These are phyloP conservation scores for Microtus montanus DNA, from an alignment of 2,113 vertebrate genomes.

Conservation along the genomic window DNA sequence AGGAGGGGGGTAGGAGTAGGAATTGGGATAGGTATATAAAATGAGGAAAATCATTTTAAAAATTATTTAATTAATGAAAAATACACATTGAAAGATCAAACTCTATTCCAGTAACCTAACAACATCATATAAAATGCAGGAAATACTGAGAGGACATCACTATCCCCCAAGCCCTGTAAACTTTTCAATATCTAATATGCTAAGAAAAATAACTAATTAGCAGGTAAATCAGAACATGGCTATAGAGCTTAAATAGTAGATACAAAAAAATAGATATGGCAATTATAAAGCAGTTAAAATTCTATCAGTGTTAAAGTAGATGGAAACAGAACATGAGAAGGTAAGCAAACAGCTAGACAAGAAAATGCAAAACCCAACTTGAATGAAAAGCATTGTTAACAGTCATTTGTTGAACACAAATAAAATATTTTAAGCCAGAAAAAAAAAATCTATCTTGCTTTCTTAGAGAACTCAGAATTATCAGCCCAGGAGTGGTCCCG, in stretches of 20 bases:
- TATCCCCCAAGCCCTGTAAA: neutral
- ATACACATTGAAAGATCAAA: neutral
- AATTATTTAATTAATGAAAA: neutral
- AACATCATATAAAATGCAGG: neutral
- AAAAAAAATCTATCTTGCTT: neutral
- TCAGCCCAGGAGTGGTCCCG: neutral
- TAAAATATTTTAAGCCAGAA: neutral
- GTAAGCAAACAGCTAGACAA: neutral
- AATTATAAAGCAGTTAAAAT: slow-evolving; percentile 25
- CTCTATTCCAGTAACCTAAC: neutral
- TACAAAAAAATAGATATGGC: neutral
- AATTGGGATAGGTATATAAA: too few relatives aligned
- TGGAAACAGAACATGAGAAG: neutral
- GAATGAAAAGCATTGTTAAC: neutral
- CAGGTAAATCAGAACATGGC: neutral
- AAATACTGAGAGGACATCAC: neutral
- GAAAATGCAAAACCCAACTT: neutral
- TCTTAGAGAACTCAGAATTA: neutral
- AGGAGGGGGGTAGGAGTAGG: too few relatives aligned
- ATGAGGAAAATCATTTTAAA: too few relatives aligned
- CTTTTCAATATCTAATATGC: neutral
- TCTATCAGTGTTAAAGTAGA: neutral
- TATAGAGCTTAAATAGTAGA: neutral
- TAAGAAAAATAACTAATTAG: neutral
- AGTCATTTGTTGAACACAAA: neutral